Evolutionary conservation across 37 sponge, comb jelly and placozoan genomes (phyloP), one percentile per base, ranked within the genome.

Genomic region (Aplysina aerophoba): DNA sequence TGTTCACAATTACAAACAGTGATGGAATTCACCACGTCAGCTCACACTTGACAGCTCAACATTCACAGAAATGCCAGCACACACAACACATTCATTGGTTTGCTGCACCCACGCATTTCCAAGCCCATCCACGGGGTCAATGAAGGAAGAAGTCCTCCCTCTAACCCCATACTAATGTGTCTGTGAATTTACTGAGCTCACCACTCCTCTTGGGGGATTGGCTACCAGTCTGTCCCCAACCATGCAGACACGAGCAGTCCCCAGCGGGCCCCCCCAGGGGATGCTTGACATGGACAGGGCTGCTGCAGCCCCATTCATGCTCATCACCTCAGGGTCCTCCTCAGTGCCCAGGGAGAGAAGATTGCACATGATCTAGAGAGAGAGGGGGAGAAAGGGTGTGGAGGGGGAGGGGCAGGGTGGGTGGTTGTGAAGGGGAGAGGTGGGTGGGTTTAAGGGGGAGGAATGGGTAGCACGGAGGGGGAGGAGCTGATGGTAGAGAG

Each of bases 231-330:
- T 27, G 35, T 65, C 80, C 19, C 81, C 87, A 28, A 88, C 33
- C 55, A 75, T 24, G 16, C 91, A 88, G 19, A 95, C 84, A 20
- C 93, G 79, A 13, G 88, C 93, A 62, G 93, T 93, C 12, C 94
- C 94, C 14, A 91, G 59, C 16, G 94, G 94, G 13, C 86, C 89
- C 54, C 73, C 85, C 88, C 96, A 93, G 0, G 96, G 96, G 3
- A 93, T 92, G 79, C 88, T 84, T 0, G 96, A 93, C 61, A 95
- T 53, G 19, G 66, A 33, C 0, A 95, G 88, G 0, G 96, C 91
- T 55, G 96, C 96, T 56, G 93, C 84, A 12, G 96, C 93, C 37
- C 94, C 96, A 82, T 93, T 93, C 34, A 95, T 82, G 22, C 73
- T 68, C 54, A 88, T 20, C 17, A 95, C 64, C 19, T 88, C 91